Percentiles rank a stretch among this genome's conserved stretches.
phyloP scores from a whole-genome alignment of 64 coral and sea anemone genomes.

The Dendronephthya gigantea region DNA sequence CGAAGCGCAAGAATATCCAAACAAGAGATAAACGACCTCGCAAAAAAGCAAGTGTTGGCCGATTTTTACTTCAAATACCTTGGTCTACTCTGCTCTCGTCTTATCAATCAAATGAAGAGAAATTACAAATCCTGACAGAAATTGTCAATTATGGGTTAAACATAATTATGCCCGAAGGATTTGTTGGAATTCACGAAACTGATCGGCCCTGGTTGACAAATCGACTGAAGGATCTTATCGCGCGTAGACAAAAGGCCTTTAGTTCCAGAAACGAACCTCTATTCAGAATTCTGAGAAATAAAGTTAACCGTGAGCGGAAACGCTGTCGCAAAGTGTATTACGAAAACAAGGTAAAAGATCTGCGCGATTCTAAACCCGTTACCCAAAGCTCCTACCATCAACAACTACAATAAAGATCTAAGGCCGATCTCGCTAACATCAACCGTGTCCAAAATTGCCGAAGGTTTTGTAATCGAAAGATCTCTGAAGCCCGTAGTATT shows the following conservation, averaged over 20 bases:
- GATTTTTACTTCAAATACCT: conserved; percentile 27
- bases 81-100: conserved; percentile 26
- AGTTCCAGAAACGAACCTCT: background rate
- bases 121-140: conserved; percentile 16
- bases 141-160: no score
- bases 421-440: no score
- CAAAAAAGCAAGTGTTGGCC: conserved; percentile 25
- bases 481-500: background rate
- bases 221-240: conserved; percentile 41
- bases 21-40: conserved; percentile 30
- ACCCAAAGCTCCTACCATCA: no score
- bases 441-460: background rate
- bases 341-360: no score
- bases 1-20: conserved; percentile 25
- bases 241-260: conserved; percentile 37
- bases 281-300: conserved; percentile 15
- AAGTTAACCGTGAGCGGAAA: no score
- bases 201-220: conserved; percentile 39
- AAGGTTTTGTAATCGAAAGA: conserved; percentile 6
- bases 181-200: conserved; percentile 33
- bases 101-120: conserved; percentile 16
- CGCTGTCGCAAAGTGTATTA: no score
- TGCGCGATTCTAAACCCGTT: no score
- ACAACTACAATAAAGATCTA: no score
- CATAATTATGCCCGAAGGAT: no score